Conservation (phyloP, 1,140 invertebrate genomes). For the Lineus longissimus region DNA sequence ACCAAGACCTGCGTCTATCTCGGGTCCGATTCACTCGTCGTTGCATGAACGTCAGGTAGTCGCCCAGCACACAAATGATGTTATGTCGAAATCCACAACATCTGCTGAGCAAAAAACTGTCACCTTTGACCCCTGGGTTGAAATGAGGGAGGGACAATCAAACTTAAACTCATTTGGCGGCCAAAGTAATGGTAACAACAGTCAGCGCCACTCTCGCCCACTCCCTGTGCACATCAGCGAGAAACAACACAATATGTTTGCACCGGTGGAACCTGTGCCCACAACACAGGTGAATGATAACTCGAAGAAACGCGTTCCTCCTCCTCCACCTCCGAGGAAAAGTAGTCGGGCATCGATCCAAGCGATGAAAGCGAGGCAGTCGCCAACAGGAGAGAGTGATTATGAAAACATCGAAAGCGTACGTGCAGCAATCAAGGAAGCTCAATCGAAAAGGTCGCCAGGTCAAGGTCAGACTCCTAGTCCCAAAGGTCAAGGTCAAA, state of each 20-base stretch:
- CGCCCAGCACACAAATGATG: too few relatives aligned
- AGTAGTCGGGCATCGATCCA: slow-evolving; percentile 75
- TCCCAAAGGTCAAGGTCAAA: background rate
- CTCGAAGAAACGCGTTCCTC: slow-evolving; percentile 63
- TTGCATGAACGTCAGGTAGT: too few relatives aligned
- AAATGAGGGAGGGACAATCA: background rate
- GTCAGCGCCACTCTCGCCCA: background rate
- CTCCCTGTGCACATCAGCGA: background rate
- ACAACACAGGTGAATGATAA: slow-evolving; percentile 20
- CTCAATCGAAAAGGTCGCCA: background rate
- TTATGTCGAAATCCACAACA: too few relatives aligned
- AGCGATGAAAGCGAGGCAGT: slow-evolving; percentile 68
- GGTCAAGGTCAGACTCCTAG: background rate
- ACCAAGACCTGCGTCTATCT: too few relatives aligned
- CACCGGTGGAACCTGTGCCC: too few relatives aligned
- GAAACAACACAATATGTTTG: too few relatives aligned
- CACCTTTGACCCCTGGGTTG: background rate
- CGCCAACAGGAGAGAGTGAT: slow-evolving; percentile 43
- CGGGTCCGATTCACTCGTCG: too few relatives aligned
- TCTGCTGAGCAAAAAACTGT: background rate
- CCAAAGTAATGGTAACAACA: background rate
- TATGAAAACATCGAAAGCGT: slow-evolving; percentile 7
- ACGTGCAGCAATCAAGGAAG: background rate
- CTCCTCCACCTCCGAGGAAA: slow-evolving; percentile 78
- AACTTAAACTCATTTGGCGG: background rate